Base-by-base conservation (phyloP, 2,888 invertebrate species). In the Mesochorus sp. region DNA sequence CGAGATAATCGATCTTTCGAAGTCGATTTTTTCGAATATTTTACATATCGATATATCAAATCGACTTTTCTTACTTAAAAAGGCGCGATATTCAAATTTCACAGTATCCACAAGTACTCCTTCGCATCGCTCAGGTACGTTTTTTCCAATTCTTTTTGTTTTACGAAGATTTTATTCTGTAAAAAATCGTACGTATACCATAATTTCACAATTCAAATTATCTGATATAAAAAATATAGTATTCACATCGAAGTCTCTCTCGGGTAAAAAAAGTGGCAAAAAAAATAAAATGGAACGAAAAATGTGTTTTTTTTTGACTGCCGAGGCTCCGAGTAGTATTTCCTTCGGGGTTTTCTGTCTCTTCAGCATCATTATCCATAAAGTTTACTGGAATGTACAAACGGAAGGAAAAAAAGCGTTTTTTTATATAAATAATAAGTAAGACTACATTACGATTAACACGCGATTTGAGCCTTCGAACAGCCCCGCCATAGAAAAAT, bases 321-420 rank as follows among this genome's bases (percentile, higher is more conserved):
- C 28, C 17, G 34, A 64, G 49, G 28, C 51, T 12, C 51, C 19
- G 24, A 51, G 26, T n/a, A 39, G 4, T 26, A 21, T 17, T 26
- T 1, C 49, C 2, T 59, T 44, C 14, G n/a, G n/a, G n/a, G n/a
- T n/a, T n/a, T n/a, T n/a, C n/a, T n/a, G n/a, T n/a, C 10, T 49
- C 49, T 31, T 37, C 28, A 28, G 51, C 51, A 61, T 57, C 61
- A 55, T 51, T 61, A n/a, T 42, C 8, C n/a, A n/a, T 71, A 53
- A 76, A 12, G 21, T n/a, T 76, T 67, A 76, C 59, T 76, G 76
- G 76, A 76, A 76, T 76, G 51, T 76, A 66, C 64, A 59, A 26
- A 42, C 59, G 67, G 42, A 31, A 61, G 42, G 6, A 44, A 57
- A 47, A 51, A 57, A 57, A 24, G 21, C 0, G 37, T 59, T n/a